Evolutionary conservation across 1,140 invertebrate species (phyloP).

Genomic region (Cataglyphis hispanica): DNA sequence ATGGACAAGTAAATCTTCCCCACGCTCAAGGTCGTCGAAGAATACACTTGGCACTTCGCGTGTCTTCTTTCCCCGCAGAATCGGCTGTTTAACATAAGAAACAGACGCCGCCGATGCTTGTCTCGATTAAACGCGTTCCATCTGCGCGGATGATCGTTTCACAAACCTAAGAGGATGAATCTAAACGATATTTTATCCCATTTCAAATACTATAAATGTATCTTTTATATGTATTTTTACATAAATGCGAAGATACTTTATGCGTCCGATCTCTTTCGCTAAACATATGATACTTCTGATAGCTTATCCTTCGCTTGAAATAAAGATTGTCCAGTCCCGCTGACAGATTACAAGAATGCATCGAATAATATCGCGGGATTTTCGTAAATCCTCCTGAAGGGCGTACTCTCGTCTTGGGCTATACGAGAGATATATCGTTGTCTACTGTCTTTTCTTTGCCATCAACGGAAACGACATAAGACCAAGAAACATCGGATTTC

Average conservation of each 20-base stretch:
- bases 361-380: slow-evolving; percentile 53
- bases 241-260: background rate
- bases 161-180: too few relatives aligned
- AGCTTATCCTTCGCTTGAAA: slow-evolving; percentile 13
- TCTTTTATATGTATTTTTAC: background rate
- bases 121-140: background rate
- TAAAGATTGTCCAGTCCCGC: slow-evolving; percentile 17
- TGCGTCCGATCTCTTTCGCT: background rate
- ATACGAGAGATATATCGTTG: slow-evolving; percentile 43
- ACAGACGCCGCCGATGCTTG: background rate
- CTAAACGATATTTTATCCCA: too few relatives aligned
- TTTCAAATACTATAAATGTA: background rate
- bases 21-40: slow-evolving; percentile 44
- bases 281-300: background rate
- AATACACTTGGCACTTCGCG: slow-evolving; percentile 20
- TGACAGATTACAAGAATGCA: slow-evolving; percentile 43
- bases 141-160: background rate
- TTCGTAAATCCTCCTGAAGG: slow-evolving; percentile 37
- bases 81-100: background rate
- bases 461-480: slow-evolving; percentile 57
- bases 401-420: background rate
- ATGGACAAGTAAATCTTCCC: slow-evolving; percentile 53
- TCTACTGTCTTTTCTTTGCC: slow-evolving; percentile 37
- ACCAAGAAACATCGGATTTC: slow-evolving; percentile 47
- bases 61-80: background rate